A percentile compares a stretch with the other conserved stretches of the same genome.
phyloP scores from a whole-genome alignment of 2,888 invertebrate genomes.

The Deladenus siricidicola region DNA sequence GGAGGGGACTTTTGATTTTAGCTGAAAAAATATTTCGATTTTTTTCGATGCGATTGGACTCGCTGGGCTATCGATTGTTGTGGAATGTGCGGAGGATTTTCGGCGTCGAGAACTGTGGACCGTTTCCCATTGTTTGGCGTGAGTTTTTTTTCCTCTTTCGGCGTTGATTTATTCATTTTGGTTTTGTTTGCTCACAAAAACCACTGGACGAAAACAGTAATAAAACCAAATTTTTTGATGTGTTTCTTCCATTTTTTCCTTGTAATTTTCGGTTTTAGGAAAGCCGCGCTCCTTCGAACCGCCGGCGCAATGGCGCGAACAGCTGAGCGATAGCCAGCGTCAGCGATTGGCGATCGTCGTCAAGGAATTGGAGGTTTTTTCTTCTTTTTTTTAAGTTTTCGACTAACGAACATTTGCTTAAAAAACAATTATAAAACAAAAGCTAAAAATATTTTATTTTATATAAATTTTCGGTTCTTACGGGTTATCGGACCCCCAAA shows the following conservation, averaged over 20 bases:
- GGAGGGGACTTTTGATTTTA: too few species aligned
- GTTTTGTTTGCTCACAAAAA: background rate
- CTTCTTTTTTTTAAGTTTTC: background rate
- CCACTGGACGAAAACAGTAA: background rate
- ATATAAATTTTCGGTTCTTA: too few species aligned
- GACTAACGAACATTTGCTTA: background rate
- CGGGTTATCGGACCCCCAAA: too few species aligned
- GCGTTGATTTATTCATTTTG: background rate
- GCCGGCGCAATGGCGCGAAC: background rate
- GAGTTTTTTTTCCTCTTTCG: background rate
- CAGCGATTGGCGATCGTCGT: background rate
- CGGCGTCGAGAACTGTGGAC: slow-evolving; percentile 1
- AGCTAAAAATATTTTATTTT: too few species aligned
- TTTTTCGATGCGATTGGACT: slow-evolving; percentile 1
- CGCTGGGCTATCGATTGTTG: background rate
- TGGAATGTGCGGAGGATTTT: background rate
- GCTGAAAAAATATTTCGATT: too few species aligned
- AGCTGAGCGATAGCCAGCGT: background rate
- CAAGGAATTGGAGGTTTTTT: background rate
- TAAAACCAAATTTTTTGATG: background rate
- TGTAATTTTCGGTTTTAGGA: background rate
- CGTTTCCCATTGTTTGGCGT: slow-evolving; percentile 3
- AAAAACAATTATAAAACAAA: background rate
- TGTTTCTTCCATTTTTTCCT: background rate
- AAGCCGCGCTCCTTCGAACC: background rate